phyloP scores from a whole-genome alignment of 1,140 invertebrate species.

The Mycetomoellerius zeteki region DNA sequence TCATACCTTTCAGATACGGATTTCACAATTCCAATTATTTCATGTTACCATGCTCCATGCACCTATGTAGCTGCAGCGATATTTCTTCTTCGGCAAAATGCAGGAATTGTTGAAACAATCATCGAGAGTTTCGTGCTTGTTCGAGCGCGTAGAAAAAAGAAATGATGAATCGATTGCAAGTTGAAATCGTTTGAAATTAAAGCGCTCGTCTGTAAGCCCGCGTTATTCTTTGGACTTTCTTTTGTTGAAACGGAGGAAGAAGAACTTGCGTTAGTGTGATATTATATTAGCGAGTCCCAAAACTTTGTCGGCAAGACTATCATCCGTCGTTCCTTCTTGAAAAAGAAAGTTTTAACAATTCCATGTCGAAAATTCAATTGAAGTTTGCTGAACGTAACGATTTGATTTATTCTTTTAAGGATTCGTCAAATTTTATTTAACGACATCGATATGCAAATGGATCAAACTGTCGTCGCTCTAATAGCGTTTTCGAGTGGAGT shows the following conservation, averaged over 20 bases:
- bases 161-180: conserved; percentile 31
- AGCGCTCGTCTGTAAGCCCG: not conserved
- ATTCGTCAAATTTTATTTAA: conserved; percentile 30
- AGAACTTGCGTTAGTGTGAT: conserved; percentile 26
- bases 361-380: not conserved
- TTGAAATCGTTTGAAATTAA: conserved; percentile 42
- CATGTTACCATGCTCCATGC: not conserved
- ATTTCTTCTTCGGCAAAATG: conserved; percentile 32
- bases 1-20: conserved; percentile 32
- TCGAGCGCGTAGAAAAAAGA: not conserved
- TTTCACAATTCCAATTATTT: conserved; percentile 45
- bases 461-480: not conserved
- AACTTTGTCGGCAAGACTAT: conserved; percentile 23
- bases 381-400: not conserved
- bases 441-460: not conserved
- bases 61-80: not conserved
- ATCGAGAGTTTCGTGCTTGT: conserved; percentile 38
- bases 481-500: no score
- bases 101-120: conserved; percentile 42
- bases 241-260: not conserved
- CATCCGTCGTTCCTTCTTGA: not conserved
- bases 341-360: conserved; percentile 43
- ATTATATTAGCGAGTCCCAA: conserved; percentile 40
- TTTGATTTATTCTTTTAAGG: conserved; percentile 21
- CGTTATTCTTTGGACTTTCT: conserved; percentile 31